These are phyloP conservation scores for Eulithis prunata DNA, from an alignment of 2,888 invertebrate species.

Conservation along the genomic window DNA sequence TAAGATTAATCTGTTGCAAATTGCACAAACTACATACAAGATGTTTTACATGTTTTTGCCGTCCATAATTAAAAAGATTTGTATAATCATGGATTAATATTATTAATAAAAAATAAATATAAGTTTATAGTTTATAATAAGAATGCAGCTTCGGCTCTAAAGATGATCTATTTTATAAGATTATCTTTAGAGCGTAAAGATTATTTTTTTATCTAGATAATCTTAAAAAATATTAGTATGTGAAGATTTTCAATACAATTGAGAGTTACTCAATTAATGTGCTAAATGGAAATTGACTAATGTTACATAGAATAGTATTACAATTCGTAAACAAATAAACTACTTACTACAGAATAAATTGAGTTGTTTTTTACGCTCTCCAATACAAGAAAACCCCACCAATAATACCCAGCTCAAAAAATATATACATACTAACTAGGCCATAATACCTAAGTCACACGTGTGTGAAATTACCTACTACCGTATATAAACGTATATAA, in stretches of 20 bases:
- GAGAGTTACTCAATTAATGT: slow-evolving; percentile 1
- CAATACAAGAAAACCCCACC: too few relatives aligned
- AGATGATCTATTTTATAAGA: too few relatives aligned
- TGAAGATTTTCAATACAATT: background rate
- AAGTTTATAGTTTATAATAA: background rate
- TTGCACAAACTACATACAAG: background rate
- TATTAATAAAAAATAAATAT: background rate
- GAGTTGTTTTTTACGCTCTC: background rate
- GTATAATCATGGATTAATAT: background rate
- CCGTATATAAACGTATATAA: too few relatives aligned
- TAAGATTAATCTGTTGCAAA: background rate
- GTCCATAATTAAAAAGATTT: background rate
- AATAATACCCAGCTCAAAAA: too few relatives aligned
- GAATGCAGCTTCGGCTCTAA: background rate
- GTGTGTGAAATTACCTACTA: too few relatives aligned
- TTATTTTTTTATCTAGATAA: background rate
- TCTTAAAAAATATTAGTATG: too few relatives aligned
- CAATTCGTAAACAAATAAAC: slow-evolving; percentile 12
- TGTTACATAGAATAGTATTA: slow-evolving; percentile 2
- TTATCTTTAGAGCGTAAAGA: background rate
- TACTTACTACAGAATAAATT: background rate
- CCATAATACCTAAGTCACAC: too few relatives aligned
- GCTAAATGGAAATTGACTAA: background rate
- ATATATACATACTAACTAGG: too few relatives aligned
- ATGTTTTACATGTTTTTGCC: background rate